phyloP scores from a whole-genome alignment of 2,113 vertebrate genomes.

The Toxostoma redivivum region DNA sequence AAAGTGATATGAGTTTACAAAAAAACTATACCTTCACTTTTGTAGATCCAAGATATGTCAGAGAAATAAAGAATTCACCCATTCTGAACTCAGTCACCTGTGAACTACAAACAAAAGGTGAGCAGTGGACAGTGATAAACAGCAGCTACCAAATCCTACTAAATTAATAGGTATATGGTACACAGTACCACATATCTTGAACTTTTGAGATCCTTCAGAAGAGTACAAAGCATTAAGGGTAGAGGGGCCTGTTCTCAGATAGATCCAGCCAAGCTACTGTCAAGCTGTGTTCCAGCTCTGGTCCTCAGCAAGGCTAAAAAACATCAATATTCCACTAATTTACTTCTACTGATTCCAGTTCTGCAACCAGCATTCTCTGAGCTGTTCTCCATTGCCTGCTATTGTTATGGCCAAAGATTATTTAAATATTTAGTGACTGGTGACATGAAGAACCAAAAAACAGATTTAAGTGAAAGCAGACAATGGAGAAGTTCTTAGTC shows the following conservation, averaged over 20 bases:
- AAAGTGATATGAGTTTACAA: background rate
- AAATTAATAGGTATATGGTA: background rate
- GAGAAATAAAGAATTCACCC: background rate
- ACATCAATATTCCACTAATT: background rate
- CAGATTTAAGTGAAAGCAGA: background rate
- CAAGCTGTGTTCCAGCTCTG: rapidly evolving
- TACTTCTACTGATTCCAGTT: background rate
- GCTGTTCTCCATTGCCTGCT: background rate
- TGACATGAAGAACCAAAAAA: background rate
- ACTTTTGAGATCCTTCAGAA: background rate
- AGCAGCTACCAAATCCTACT: background rate
- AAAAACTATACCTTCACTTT: background rate
- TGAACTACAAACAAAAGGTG: background rate
- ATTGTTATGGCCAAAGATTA: background rate
- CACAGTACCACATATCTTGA: background rate
- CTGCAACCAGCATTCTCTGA: background rate
- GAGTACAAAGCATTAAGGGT: background rate
- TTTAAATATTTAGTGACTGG: background rate
- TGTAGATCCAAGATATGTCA: background rate
- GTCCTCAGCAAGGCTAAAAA: background rate
- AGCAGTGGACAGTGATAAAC: background rate
- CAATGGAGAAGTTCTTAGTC: background rate
- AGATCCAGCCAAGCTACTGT: background rate
- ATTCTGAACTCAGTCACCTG: background rate
- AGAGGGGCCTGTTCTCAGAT: background rate